Conservation (phyloP, 2,797 vertebrate species). For the Rhyacichthys aspro region DNA sequence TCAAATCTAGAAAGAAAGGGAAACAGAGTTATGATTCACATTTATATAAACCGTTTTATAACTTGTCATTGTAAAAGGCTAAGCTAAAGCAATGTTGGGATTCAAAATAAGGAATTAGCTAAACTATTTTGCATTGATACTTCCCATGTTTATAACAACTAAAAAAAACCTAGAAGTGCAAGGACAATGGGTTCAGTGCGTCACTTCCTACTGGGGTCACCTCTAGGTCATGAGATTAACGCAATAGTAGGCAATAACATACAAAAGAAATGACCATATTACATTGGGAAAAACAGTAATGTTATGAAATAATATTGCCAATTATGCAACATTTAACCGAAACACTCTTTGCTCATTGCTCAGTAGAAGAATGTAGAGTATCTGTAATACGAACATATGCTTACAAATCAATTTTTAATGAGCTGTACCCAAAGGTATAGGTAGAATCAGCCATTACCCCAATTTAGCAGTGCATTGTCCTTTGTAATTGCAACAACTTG, state of each 20-base stretch:
- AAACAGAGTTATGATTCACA: conserved; percentile 17
- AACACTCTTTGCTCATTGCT: too few relatives aligned
- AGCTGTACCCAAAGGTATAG: too few relatives aligned
- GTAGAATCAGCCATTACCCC: too few relatives aligned
- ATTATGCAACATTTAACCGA: too few relatives aligned
- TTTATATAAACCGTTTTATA: conserved; percentile 7
- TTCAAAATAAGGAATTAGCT: too few relatives aligned
- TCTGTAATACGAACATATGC: too few relatives aligned
- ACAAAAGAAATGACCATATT: neutral
- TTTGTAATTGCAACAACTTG: too few relatives aligned
- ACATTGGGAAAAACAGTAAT: neutral
- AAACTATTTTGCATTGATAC: too few relatives aligned
- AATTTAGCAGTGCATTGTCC: too few relatives aligned
- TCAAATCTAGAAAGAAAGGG: conserved; percentile 59
- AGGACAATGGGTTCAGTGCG: conserved; percentile 1
- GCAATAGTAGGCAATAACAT: neutral
- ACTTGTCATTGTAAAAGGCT: conserved; percentile 16
- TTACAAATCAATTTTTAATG: too few relatives aligned
- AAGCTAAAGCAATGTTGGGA: neutral
- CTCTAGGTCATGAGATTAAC: neutral
- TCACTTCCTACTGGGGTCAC: conserved; percentile 7
- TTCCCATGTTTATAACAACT: neutral
- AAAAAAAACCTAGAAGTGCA: neutral
- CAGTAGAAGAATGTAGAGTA: too few relatives aligned
- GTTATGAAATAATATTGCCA: neutral